Base-by-base conservation (phyloP, 2,888 invertebrate species). In the Tachystola acroxantha region DNA sequence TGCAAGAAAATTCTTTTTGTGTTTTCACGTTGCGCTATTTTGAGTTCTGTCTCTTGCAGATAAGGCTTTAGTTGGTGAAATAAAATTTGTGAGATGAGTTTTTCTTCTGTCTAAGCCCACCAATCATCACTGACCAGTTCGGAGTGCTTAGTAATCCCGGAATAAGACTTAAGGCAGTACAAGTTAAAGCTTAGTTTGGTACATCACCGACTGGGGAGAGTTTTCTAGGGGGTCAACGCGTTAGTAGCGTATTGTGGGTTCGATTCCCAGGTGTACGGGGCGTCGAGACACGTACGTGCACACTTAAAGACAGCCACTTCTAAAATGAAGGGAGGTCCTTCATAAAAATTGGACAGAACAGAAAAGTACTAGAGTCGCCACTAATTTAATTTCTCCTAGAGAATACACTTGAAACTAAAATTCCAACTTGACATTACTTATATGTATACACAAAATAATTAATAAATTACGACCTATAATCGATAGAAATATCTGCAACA, bases 181-280 rank as follows among this genome's bases (percentile, higher is more conserved):
- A 0, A 0, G 1, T 44, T 61, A 63, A 38, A 59, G 63, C 57
- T 34, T 37, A 32, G 48, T 64, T 69, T 64, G 13, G 39, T 4
- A 29, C 53, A 46, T 14, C 7, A 19, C 31, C 32, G 40, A 36
- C 32, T 25, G 14, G 42, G 45, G 41, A 42, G 59, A 48, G 57
- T 65, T 64, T 62, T 44, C 42, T 43, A 53, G 64, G 60, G 84
- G 81, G 82, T 81, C 81, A 79, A 72, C 62, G 68, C 74, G 76
- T 73, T 74, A 77, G 81, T 69, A 64, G 60, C 70, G 74, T 73
- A 75, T 79, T 79, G 85, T 65, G 77, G 78, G 75, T 86, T 86
- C 76, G 82, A 88, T 84, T 88, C 88, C 87, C 87, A 86, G 86
- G 87, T 85, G 87, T 71, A 66, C 68, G 61, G 69, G 72, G 77